These are phyloP conservation scores for Meganola albula DNA, from an alignment of 2,888 invertebrate species.

Conservation along the genomic window DNA sequence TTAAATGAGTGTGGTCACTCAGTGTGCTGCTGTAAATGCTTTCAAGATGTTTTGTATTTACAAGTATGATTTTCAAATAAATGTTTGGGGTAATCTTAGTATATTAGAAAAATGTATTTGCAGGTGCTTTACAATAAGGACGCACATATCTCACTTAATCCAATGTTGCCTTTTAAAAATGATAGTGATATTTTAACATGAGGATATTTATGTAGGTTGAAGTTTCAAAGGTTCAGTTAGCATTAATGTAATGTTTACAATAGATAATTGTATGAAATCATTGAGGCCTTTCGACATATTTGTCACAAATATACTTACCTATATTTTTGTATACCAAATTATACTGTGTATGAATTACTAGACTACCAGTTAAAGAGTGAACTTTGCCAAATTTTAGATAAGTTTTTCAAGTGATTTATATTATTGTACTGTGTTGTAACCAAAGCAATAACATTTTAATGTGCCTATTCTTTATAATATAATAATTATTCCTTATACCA, in stretches of 20 bases:
- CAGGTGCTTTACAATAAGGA: constrained; percentile 72
- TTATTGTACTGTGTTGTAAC: constrained; percentile 67
- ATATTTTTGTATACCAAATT: constrained; percentile 58
- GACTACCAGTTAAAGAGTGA: constrained; percentile 53
- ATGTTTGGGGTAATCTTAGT: constrained; percentile 61
- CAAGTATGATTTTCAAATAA: constrained; percentile 54
- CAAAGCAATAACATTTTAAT: constrained; percentile 74
- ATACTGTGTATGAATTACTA: constrained; percentile 44
- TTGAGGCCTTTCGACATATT: constrained; percentile 50
- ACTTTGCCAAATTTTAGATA: constrained; percentile 72
- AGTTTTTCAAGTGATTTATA: constrained; percentile 63
- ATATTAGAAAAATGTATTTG: constrained; percentile 60
- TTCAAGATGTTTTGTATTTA: constrained; percentile 54
- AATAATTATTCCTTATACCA: constrained; percentile 55
- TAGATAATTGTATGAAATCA: constrained; percentile 49
- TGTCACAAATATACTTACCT: constrained; percentile 55
- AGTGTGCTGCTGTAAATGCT: constrained; percentile 73
- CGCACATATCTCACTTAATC: constrained; percentile 72
- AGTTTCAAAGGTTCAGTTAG: constrained; percentile 63
- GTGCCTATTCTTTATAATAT: constrained; percentile 62
- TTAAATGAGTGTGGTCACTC: constrained; percentile 57
- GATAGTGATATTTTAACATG: constrained; percentile 64
- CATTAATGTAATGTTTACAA: constrained; percentile 59
- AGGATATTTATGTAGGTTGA: constrained; percentile 55
- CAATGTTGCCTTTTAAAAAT: constrained; percentile 77